Conservation (phyloP, 2,113 vertebrate genomes). For the Rhinolophus ferrumequinum region DNA sequence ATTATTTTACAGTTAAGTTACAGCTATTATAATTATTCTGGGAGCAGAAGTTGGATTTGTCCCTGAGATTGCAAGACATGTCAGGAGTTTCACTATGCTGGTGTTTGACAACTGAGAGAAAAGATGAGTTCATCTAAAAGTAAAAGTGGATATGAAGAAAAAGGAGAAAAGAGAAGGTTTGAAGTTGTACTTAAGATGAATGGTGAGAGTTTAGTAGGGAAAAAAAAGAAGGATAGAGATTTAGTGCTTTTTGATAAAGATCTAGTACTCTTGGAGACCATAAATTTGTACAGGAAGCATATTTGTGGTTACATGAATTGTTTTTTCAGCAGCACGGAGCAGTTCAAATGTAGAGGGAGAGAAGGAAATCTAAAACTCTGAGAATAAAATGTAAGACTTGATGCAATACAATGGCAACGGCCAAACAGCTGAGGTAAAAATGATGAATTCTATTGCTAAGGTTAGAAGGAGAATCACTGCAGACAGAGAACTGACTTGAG, state of each 20-base stretch:
- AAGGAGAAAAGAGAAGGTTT: not conserved
- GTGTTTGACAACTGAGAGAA: not conserved
- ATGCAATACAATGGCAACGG: not conserved
- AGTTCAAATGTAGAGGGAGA: not conserved
- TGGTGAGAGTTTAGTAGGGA: not conserved
- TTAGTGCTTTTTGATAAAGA: not conserved
- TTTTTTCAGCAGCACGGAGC: not conserved
- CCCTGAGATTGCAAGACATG: not conserved
- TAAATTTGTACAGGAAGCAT: not conserved
- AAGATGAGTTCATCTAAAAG: not conserved
- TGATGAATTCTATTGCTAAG: not conserved
- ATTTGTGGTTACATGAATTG: not conserved
- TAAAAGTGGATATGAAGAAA: not conserved
- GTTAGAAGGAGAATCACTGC: not conserved
- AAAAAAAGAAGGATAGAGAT: not conserved
- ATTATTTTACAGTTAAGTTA: not conserved
- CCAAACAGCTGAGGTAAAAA: not conserved
- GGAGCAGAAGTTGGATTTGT: not conserved
- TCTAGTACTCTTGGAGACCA: not conserved
- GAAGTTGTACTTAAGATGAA: not conserved
- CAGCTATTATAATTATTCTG: not conserved
- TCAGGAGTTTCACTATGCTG: not conserved
- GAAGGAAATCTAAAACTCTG: not conserved
- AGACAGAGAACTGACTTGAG: not conserved
- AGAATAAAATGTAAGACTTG: not conserved